Percentiles rank a stretch among this genome's conserved stretches.
Evolutionary conservation across 2,888 invertebrate species (phyloP).

Genomic region (Epistrophe grossulariae): DNA sequence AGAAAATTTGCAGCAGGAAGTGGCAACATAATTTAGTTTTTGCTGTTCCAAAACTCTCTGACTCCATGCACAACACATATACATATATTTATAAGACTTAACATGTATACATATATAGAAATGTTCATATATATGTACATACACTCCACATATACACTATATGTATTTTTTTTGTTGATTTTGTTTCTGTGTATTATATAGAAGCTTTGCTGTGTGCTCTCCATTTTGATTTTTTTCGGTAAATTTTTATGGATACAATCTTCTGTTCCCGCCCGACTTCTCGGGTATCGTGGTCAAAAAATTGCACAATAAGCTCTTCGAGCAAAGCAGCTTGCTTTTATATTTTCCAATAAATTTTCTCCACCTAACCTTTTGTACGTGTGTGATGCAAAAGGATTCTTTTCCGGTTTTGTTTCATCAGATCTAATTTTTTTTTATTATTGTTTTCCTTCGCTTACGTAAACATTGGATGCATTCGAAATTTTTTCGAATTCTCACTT

Average conservation of each 20-base stretch:
- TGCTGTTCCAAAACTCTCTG: slow-evolving; percentile 52
- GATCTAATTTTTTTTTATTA: slow-evolving; percentile 54
- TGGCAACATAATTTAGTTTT: slow-evolving; percentile 74
- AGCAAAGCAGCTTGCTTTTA: slow-evolving; percentile 69
- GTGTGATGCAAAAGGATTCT: slow-evolving; percentile 68
- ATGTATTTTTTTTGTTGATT: not conserved
- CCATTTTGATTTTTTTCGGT: slow-evolving; percentile 67
- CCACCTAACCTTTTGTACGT: slow-evolving; percentile 68
- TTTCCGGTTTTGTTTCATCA: slow-evolving; percentile 63
- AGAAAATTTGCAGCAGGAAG: slow-evolving; percentile 75
- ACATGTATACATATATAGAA: slow-evolving; percentile 1
- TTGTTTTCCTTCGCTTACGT: slow-evolving; percentile 28
- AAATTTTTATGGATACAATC: slow-evolving; percentile 66
- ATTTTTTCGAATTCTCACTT: slow-evolving; percentile 48
- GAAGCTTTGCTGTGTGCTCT: slow-evolving; percentile 25
- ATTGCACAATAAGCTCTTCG: slow-evolving; percentile 72
- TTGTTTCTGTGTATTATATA: slow-evolving; percentile 56
- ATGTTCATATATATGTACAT: not conserved
- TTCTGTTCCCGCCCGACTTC: slow-evolving; percentile 37
- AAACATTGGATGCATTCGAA: slow-evolving; percentile 65
- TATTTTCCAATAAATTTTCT: slow-evolving; percentile 72
- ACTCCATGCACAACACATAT: not conserved
- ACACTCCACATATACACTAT: not conserved
- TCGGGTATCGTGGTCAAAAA: slow-evolving; percentile 64
- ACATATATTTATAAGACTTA: not conserved